Evolutionary conservation across 2,113 vertebrate species (phyloP).

Genomic region (Genyomyrus donnyi): DNA sequence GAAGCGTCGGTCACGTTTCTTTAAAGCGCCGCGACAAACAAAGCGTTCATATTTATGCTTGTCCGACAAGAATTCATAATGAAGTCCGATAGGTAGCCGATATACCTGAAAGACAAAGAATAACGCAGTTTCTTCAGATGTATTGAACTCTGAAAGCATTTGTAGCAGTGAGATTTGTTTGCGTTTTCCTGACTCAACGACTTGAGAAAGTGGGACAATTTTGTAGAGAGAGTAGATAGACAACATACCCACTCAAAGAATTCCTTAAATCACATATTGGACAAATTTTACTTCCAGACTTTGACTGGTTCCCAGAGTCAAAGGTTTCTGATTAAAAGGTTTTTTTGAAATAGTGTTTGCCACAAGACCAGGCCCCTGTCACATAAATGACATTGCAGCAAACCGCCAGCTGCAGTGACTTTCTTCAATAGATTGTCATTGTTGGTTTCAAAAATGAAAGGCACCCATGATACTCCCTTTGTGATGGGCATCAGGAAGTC

Average conservation of each 20-base stretch:
- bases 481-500: background rate
- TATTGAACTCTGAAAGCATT: background rate
- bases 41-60: background rate
- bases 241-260: background rate
- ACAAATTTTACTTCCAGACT: background rate
- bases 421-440: background rate
- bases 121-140: background rate
- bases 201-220: background rate
- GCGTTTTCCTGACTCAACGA: background rate
- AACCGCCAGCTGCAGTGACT: background rate
- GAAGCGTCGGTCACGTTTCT: background rate
- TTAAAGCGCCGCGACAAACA: background rate
- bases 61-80: background rate
- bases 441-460: background rate
- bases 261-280: background rate
- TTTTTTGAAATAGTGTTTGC: background rate
- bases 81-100: background rate
- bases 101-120: background rate
- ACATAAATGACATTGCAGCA: background rate
- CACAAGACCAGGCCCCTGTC: background rate
- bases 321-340: background rate
- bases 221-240: background rate
- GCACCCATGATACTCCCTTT: background rate
- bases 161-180: background rate
- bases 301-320: background rate